Evolutionary conservation across 2,888 invertebrate genomes (phyloP), one percentile per base, ranked within the genome.

Genomic region (Orthosia gracilis): DNA sequence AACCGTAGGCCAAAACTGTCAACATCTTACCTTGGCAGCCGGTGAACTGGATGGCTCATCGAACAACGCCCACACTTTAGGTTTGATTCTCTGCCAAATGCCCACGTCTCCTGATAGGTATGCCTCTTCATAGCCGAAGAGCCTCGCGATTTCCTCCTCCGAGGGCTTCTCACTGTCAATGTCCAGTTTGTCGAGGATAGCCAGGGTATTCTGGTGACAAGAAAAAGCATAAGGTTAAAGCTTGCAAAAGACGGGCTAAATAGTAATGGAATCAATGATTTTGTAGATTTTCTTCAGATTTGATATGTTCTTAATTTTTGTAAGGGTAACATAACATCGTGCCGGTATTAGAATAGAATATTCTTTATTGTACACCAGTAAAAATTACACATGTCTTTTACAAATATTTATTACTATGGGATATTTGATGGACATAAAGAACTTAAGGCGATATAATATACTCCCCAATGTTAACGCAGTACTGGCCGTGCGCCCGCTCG

Each of bases 21-120:
- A 64, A 11, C 1, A 45, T 18, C 93, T 94, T 92, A 98, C 99
- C 98, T 99, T 99, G 78, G 99, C 99, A 80, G 98, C 97, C 67
- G 98, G 97, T 72, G 99, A 99, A 83, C 99, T 99, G 89, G 99
- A 99, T 0, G 99, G 99, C 94, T 99, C 99, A 92, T 99, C 99
- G 92, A 99, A 99, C 72, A 99, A 96, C 5, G 99, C 98, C 99
- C 99, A 99, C 67, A 99, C 97, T 92, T 98, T 98, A 9, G 99
- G 99, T 91, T 99, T 99, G 86, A 99, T 96, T 82, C 98, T 97
- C 95, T 99, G 99, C 99, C 99, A 99, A 83, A 97, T 97, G 15
- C 98, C 98, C 70, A 98, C 96, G 59, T 97, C 98, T 9, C 98
- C 98, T 62, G 97, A 97, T 85, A 98, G 97, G 91, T 98, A 98